Base-by-base conservation (phyloP, 2,888 invertebrate species). In the Sarcophaga variegata region DNA sequence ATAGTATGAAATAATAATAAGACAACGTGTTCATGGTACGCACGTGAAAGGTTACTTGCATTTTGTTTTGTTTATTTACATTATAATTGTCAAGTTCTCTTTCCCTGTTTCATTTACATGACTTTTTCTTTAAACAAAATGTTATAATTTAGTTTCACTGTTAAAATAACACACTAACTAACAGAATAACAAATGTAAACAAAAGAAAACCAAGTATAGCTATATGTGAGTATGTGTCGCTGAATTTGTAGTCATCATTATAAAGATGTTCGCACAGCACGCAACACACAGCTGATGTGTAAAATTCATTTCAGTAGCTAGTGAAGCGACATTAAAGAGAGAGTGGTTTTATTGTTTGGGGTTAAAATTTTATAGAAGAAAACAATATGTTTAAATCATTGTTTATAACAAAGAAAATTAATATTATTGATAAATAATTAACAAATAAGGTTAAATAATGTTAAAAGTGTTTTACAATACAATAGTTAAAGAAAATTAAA, bases 241-340 rank as follows among this genome's bases (percentile, higher is more conserved):
- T 66, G 8, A 47, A 6, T 25, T 22, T 54, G 70, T 71, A 17
- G 71, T 59, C 6, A 20, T 25, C 5, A 17, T 14, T 54, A 17
- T 54, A 17, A 54, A 54, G 54, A 54, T 14, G 54, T 17, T 54
- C 54, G 10, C 3, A 49, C 49, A 49, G 11, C 27, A 27, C 27
- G n/a, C 63, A 70, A 62, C 47, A 79, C 62, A n/a, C 47, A 47
- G 37, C 67, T 60, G 72, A 63, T 75, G 67, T 45, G 63, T 69
- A 25, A 71, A 37, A 47, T 81, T 74, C 75, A 75, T 85, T 79
- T 54, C 54, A 82, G 85, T 82, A 60, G 66, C 49, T 75, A 49
- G 49, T 66, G 54, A 79, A 79, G 49, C 79, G 49, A 54, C 22
- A 20, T 14, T 17, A 49, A 54, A 69, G 71, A 60, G 45, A 60